phyloP scores from a whole-genome alignment of 2,113 vertebrate species.

The Anhinga anhinga region DNA sequence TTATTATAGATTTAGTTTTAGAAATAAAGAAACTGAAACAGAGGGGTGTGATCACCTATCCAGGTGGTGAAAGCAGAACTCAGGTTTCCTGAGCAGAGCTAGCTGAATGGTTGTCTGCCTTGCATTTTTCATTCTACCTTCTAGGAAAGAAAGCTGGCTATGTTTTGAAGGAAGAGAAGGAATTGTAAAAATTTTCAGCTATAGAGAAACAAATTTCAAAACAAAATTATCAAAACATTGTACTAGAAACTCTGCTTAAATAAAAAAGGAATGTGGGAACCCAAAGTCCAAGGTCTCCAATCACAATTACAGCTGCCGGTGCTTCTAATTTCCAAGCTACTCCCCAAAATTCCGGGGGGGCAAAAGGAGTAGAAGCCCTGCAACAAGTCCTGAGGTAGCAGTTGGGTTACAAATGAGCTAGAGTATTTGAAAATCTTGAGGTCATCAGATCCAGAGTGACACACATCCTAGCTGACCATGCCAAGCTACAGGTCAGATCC shows the following conservation, averaged over 20 bases:
- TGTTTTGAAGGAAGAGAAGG: neutral
- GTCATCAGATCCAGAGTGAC: neutral
- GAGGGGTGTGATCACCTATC: neutral
- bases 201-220: neutral
- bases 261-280: neutral
- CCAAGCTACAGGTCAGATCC: neutral
- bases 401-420: neutral
- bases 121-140: neutral
- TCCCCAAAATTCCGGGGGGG: rapidly evolving
- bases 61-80: neutral
- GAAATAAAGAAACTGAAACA: neutral
- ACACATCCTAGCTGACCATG: neutral
- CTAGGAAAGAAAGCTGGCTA: neutral
- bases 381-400: neutral
- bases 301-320: neutral
- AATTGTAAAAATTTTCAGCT: neutral
- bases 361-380: neutral
- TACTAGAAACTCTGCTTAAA: neutral
- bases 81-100: neutral
- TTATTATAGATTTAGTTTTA: neutral
- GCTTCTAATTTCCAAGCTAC: neutral
- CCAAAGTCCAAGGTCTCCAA: neutral
- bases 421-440: neutral
- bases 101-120: neutral
- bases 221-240: neutral